Base-by-base conservation (phyloP, 2,797 vertebrate genomes). In the Protonibea diacanthus region DNA sequence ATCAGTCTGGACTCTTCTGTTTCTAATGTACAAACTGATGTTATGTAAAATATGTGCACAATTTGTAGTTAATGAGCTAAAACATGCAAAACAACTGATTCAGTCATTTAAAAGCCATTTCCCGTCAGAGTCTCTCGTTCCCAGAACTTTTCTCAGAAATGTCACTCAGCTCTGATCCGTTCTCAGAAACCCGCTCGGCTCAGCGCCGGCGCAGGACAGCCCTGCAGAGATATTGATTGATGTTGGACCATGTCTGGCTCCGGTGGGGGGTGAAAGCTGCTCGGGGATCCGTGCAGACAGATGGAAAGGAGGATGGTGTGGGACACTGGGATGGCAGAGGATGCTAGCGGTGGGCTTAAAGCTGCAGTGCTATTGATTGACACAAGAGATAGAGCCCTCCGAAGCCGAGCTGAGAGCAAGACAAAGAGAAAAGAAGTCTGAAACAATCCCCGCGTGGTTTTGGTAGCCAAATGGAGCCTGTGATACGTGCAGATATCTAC, bases 361-460 rank as follows among this genome's bases (percentile, higher is more conserved):
- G 73, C 87, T 82, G 88, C 82, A 89, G 75, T 18, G 57, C 12
- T 86, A 91, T 89, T 78, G 91, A 92, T 90, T 66, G 81, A 86
- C 82, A 89, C 27, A 1, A 58, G 75, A 90, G 88, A 86, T 40
- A 65, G 53, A 86, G 40, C 4, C 21, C 45, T 33, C 42, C 0
- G 10, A 72, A 76, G 60, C 68, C 7, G 38, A 78, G 76, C 74
- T 64, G 75, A 80, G 20, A 65, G 56, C 45, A 1, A 84, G 70
- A 82, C 76, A 52, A 40, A 81, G 81, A 74, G 17, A 55, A 49
- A n/a, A 70, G 44, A 55, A 53, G 52, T 20, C 10, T 4, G 48
- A 75, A 87, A 63, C 56, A 10, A 61, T 62, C 80, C 70, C 47
- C 4, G 0, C 29, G 49, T 27, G 72, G 80, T 44, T 72, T 38